Evolutionary conservation across 2,888 invertebrate genomes (phyloP).

Genomic region (Caenorhabditis panamensis): DNA sequence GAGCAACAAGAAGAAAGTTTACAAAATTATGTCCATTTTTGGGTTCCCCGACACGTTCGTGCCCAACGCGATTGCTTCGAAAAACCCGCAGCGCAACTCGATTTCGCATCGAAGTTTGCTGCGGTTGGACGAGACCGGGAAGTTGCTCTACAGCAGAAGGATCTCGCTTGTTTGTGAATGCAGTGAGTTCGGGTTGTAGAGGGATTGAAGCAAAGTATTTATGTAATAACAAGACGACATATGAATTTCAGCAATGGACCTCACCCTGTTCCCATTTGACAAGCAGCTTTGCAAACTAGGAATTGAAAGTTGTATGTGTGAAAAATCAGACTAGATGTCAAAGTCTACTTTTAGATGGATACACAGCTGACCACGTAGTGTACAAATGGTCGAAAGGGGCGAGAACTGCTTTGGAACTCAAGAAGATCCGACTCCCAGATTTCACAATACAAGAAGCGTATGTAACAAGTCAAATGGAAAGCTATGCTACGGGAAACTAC

Average conservation of each 20-base stretch:
- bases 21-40: conserved; percentile 45
- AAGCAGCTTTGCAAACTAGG: conserved; percentile 79
- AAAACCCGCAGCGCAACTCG: conserved; percentile 78
- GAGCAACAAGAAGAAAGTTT: conserved; percentile 6
- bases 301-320: conserved; percentile 79
- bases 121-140: conserved; percentile 72
- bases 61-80: conserved; percentile 80
- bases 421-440: conserved; percentile 77
- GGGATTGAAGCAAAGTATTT: background rate
- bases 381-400: conserved; percentile 78
- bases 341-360: conserved; percentile 72
- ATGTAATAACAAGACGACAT: background rate
- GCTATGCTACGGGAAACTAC: conserved; percentile 76
- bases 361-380: conserved; percentile 78
- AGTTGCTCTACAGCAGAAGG: conserved; percentile 75
- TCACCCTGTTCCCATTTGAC: conserved; percentile 79
- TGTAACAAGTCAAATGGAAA: conserved; percentile 78
- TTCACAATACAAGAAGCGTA: conserved; percentile 79
- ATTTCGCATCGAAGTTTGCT: conserved; percentile 79
- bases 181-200: conserved; percentile 61
- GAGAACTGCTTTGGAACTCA: conserved; percentile 71
- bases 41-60: conserved; percentile 77
- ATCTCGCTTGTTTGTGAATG: conserved; percentile 79
- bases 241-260: conserved; percentile 73
- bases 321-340: background rate